Percentiles rank a stretch among this genome's conserved stretches.
These are phyloP conservation scores for Enteromius viviparus DNA, from an alignment of 2,797 vertebrate genomes.

Conservation along the genomic window DNA sequence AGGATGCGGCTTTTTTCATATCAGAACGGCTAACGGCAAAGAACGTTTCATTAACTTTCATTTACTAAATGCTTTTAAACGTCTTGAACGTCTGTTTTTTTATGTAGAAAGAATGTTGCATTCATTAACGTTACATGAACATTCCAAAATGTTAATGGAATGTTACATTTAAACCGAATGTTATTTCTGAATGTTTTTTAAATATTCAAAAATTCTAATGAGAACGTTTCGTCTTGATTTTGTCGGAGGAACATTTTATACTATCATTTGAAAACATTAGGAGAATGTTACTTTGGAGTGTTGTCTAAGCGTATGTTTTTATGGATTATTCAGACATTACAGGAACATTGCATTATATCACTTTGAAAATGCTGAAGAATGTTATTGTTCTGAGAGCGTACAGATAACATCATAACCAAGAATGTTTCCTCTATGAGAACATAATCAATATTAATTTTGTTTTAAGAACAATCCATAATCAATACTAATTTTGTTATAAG, in stretches of 20 bases:
- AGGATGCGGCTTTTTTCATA: slow-evolving; percentile 52
- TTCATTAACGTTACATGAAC: not conserved
- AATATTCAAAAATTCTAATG: not conserved
- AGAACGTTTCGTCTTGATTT: not conserved
- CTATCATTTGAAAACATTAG: not conserved
- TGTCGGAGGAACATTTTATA: too few relatives aligned
- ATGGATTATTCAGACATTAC: not conserved
- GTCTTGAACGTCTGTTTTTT: not conserved
- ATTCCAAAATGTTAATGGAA: not conserved
- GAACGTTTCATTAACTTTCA: not conserved
- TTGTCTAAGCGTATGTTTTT: not conserved
- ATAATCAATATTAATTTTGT: not conserved
- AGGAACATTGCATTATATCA: not conserved
- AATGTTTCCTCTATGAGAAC: not conserved
- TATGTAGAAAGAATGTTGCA: not conserved
- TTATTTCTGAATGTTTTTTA: not conserved
- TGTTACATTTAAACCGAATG: not conserved
- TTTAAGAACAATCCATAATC: not conserved
- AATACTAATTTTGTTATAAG: not conserved
- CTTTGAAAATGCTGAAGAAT: not conserved
- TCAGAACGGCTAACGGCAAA: not conserved
- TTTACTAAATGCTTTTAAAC: not conserved
- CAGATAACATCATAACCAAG: not conserved
- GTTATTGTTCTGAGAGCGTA: not conserved
- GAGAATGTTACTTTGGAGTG: not conserved